Percentiles rank a stretch among this genome's conserved stretches.
phyloP scores from a whole-genome alignment of 2,888 invertebrate genomes.

The Exephanes ischioxanthus region DNA sequence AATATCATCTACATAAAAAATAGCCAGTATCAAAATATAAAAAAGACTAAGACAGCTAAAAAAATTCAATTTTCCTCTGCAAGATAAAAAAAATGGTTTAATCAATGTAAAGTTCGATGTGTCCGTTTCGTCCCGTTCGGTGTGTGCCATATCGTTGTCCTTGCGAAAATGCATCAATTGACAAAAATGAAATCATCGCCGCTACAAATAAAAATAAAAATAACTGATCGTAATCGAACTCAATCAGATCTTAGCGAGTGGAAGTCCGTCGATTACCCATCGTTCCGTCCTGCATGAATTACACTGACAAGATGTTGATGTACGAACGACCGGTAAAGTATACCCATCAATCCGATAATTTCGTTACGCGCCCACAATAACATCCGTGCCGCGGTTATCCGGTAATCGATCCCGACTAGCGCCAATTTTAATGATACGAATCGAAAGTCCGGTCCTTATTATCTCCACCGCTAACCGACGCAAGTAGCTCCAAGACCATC shows the following conservation, averaged over 20 bases:
- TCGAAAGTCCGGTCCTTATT: conserved; percentile 35
- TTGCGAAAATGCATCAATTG: neutral
- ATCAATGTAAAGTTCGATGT: neutral
- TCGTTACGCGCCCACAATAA: neutral
- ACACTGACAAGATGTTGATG: conserved; percentile 6
- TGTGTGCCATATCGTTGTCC: neutral
- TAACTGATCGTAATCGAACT: neutral
- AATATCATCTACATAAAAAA: neutral
- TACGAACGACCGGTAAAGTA: neutral
- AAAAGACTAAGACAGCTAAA: neutral
- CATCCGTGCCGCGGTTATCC: neutral
- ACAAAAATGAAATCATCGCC: neutral
- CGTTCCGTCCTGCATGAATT: neutral
- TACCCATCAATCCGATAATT: neutral
- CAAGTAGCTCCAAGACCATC: conserved; percentile 28
- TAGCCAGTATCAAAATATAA: neutral
- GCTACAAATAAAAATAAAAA: neutral
- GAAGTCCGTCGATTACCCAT: neutral
- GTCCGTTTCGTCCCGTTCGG: neutral
- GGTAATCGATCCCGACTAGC: conserved; percentile 15
- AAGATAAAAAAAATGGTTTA: no score
- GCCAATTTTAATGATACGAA: conserved; percentile 40
- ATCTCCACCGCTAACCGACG: neutral
- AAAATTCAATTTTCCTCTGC: no score
- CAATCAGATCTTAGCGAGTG: neutral